These are phyloP conservation scores for Herpailurus yagouaroundi DNA, from an alignment of 2,113 vertebrate genomes.

Conservation along the genomic window DNA sequence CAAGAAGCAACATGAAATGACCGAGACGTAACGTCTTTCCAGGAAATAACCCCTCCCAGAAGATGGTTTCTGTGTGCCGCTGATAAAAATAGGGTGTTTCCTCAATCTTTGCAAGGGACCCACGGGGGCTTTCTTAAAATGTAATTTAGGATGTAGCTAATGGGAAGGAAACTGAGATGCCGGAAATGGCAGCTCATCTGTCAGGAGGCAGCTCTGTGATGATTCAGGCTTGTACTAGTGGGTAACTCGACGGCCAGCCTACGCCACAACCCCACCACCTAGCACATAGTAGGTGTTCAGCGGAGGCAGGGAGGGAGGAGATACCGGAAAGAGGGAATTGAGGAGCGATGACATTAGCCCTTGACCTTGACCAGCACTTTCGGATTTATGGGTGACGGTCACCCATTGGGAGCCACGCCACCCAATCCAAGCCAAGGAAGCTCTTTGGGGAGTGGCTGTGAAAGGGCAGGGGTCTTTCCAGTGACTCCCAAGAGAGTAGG, in stretches of 20 bases:
- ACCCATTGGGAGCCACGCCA: neutral
- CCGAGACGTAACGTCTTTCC: constrained; percentile 53
- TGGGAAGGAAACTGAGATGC: constrained; percentile 45
- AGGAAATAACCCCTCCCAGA: constrained; percentile 62
- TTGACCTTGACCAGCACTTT: neutral
- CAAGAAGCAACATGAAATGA: constrained; percentile 22
- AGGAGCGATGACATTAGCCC: neutral
- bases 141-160: constrained; percentile 49
- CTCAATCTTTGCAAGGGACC: constrained; percentile 55
- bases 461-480: neutral
- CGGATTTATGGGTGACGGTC: neutral
- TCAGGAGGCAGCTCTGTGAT: constrained; percentile 32
- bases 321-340: neutral
- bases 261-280: accelerated
- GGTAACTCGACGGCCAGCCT: neutral
- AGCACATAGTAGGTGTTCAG: neutral
- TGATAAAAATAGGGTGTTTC: constrained; percentile 72
- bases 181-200: constrained; percentile 3
- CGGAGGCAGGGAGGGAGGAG: neutral
- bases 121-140: constrained; percentile 65
- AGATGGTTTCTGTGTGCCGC: neutral
- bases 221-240: neutral
- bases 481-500: neutral
- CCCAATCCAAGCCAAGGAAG: neutral
- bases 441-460: neutral